Conservation (phyloP, 2,797 vertebrate species). For the Scleropages formosus region DNA sequence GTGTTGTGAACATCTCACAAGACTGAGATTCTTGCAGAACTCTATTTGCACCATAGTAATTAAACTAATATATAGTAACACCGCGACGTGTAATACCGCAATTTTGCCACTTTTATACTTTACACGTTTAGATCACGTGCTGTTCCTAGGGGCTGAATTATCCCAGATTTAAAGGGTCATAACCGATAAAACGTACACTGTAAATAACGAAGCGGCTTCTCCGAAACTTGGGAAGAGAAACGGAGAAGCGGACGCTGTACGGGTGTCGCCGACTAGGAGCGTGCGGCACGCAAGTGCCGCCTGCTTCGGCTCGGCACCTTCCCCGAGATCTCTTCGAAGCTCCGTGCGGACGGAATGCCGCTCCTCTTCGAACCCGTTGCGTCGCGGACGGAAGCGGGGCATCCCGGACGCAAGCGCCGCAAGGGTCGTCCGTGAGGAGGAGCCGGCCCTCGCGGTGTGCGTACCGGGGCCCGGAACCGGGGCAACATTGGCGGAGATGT, state of each 20-base stretch:
- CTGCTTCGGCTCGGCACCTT: too few species aligned
- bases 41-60: conserved; percentile 1
- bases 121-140: conserved; percentile 17
- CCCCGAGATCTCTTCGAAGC: too few species aligned
- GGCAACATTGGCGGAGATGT: not conserved
- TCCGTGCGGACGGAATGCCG: too few species aligned
- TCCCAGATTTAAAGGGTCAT: not conserved
- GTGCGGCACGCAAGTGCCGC: too few species aligned
- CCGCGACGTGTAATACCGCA: not conserved
- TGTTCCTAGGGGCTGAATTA: not conserved
- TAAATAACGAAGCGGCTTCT: conserved; percentile 2
- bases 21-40: not conserved
- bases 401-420: too few species aligned
- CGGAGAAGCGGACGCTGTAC: too few species aligned
- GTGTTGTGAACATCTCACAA: conserved; percentile 7
- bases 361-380: too few species aligned
- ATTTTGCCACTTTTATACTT: not conserved
- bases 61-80: not conserved
- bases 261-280: too few species aligned
- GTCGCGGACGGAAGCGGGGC: too few species aligned
- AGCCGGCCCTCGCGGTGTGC: too few species aligned
- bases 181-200: not conserved
- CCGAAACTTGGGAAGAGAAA: not conserved
- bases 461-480: too few species aligned
- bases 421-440: too few species aligned